Evolutionary conservation across 2,113 vertebrate genomes (phyloP).

Genomic region (Pelmatolapia mariae): DNA sequence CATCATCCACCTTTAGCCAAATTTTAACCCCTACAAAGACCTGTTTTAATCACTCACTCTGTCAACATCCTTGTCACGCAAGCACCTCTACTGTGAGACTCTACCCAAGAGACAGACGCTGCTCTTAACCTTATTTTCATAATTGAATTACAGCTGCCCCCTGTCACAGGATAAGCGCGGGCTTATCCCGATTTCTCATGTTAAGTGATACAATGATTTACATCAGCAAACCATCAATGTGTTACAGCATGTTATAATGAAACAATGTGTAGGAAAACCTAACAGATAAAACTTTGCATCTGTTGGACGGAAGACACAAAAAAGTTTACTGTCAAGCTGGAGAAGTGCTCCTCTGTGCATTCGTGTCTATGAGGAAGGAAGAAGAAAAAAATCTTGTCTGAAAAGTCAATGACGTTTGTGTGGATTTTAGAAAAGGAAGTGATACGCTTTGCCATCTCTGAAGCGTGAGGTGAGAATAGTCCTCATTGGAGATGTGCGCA

Average conservation of each 20-base stretch:
- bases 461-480: not conserved
- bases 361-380: not conserved
- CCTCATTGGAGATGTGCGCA: not conserved
- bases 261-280: not conserved
- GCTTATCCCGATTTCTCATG: not conserved
- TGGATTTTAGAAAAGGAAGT: not conserved
- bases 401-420: not conserved
- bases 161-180: not conserved
- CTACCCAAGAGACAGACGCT: not conserved
- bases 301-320: not conserved
- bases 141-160: slow-evolving; percentile 10
- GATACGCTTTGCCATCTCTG: not conserved
- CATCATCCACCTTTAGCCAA: not conserved
- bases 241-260: not conserved
- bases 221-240: not conserved
- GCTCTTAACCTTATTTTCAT: slow-evolving; percentile 7
- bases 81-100: not conserved
- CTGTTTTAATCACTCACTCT: not conserved
- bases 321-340: not conserved
- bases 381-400: not conserved
- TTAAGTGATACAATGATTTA: not conserved
- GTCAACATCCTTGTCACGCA: not conserved
- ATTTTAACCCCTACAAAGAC: not conserved
- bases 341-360: not conserved
- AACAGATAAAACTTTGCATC: not conserved